A percentile compares a stretch with the other conserved stretches of the same genome.
phyloP scores from a whole-genome alignment of 1,140 invertebrate genomes.

The Rhyacophila brunnea region DNA sequence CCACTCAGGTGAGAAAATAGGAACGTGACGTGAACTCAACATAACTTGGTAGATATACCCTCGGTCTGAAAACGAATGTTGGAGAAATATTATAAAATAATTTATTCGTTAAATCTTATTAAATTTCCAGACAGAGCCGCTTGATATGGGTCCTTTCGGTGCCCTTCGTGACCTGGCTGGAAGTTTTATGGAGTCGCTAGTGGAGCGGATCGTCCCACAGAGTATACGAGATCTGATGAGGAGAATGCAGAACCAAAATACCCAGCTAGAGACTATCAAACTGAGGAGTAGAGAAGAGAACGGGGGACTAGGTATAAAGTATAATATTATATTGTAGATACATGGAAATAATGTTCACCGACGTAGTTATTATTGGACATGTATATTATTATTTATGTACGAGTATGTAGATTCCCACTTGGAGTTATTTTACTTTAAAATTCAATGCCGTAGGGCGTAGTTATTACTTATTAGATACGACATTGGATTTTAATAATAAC shows the following conservation, averaged over 20 bases:
- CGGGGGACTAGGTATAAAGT: constrained; percentile 49
- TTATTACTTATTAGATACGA: too few species aligned
- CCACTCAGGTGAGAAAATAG: too few species aligned
- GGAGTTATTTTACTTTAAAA: too few species aligned
- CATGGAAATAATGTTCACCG: too few species aligned
- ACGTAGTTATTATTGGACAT: too few species aligned
- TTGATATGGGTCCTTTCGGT: constrained; percentile 6
- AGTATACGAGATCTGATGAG: constrained; percentile 47
- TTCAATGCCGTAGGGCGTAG: too few species aligned
- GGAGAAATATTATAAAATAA: not conserved
- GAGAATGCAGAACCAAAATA: constrained; percentile 48
- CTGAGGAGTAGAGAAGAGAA: constrained; percentile 53
- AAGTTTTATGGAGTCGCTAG: constrained; percentile 49
- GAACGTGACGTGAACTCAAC: not conserved
- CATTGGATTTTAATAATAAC: too few species aligned
- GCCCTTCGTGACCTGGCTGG: constrained; percentile 39
- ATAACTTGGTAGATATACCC: not conserved
- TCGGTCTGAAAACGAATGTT: not conserved
- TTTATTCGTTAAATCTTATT: too few species aligned
- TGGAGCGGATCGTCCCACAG: constrained; percentile 48
- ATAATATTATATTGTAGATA: too few species aligned
- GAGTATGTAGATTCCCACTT: too few species aligned
- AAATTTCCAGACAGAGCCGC: constrained; percentile 3
- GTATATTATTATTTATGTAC: too few species aligned
- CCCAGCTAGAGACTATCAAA: constrained; percentile 48